Evolutionary conservation across 2,888 invertebrate species (phyloP).

Genomic region (Hyalella azteca): DNA sequence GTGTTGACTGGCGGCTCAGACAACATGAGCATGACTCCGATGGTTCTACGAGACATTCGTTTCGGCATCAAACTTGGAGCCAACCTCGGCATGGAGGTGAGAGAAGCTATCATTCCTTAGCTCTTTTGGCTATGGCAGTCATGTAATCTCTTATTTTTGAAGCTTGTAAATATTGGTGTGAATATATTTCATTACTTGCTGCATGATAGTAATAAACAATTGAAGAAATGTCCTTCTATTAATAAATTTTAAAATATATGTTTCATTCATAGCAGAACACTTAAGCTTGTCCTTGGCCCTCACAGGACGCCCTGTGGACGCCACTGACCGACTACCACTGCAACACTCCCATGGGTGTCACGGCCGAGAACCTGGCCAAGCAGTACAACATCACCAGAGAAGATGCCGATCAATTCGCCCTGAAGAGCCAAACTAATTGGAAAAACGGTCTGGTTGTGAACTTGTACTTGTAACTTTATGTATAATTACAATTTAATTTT

Average conservation of each 20-base stretch:
- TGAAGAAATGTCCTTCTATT: neutral
- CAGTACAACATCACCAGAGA: constrained; percentile 81
- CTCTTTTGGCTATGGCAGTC: neutral
- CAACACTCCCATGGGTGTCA: constrained; percentile 92
- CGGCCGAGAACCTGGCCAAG: constrained; percentile 90
- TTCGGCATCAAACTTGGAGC: constrained; percentile 87
- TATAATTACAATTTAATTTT: too few relatives aligned
- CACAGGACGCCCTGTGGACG: constrained; percentile 81
- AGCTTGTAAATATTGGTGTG: neutral
- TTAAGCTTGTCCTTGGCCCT: neutral
- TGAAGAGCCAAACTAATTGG: constrained; percentile 87
- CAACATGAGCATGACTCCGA: constrained; percentile 94
- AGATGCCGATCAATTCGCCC: constrained; percentile 83
- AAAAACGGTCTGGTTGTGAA: constrained; percentile 71
- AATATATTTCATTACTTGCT: neutral
- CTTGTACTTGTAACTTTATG: too few relatives aligned
- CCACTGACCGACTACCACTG: constrained; percentile 87
- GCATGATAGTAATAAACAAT: neutral
- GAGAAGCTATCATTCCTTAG: too few relatives aligned
- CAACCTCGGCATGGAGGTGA: constrained; percentile 66
- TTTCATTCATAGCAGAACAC: neutral
- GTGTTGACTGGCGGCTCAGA: constrained; percentile 91
- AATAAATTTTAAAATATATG: neutral
- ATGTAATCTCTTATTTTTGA: neutral
- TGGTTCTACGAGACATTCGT: constrained; percentile 79